Evolutionary conservation across 2,888 invertebrate genomes (phyloP), one percentile per base, ranked within the genome.

Genomic region (Seira ritae): DNA sequence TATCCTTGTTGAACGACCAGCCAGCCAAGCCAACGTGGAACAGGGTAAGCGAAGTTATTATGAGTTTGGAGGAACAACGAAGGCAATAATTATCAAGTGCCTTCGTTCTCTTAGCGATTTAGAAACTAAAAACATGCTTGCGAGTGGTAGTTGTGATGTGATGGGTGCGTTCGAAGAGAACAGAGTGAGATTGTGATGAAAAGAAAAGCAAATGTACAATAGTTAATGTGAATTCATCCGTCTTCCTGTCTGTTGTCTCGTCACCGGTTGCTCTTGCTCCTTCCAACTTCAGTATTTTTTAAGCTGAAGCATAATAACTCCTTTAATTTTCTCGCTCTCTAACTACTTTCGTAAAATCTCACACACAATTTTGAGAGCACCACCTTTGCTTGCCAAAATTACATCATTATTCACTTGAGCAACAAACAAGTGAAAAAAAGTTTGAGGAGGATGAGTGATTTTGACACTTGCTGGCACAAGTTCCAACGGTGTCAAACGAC

Each of bases 381-480:
- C n/a, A n/a, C n/a, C n/a, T n/a, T n/a, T n/a, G 72, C 79, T 79
- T 79, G 79, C 79, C 79, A 79, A 79, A 79, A 72, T 79, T 79
- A 79, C 72, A 72, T 66, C 79, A 79, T 79, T 79, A 79, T 80
- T 80, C 42, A 73, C 68, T n/a, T 60, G 73, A 20, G 50, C 31
- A 60, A 60, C 68, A 80, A 80, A 73, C 80, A 73, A 73, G 80
- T 12, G 31, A 68, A 65, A 74, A 66, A 66, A 74, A 46, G 71
- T 80, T 80, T 80, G 42, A 65, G 31, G 62, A 73, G 62, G 67
- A 73, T 80, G 80, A 80, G 80, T 80, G 80, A 80, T 80, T 80
- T 80, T 80, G 80, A 80, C 80, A 80, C 80, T 80, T 80, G 80
- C 80, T 80, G 80, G 80, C 80, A 80, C 80, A 24, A 68, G 68